Evolutionary conservation across 2,113 vertebrate genomes (phyloP).

Genomic region (Maccullochella peelii): DNA sequence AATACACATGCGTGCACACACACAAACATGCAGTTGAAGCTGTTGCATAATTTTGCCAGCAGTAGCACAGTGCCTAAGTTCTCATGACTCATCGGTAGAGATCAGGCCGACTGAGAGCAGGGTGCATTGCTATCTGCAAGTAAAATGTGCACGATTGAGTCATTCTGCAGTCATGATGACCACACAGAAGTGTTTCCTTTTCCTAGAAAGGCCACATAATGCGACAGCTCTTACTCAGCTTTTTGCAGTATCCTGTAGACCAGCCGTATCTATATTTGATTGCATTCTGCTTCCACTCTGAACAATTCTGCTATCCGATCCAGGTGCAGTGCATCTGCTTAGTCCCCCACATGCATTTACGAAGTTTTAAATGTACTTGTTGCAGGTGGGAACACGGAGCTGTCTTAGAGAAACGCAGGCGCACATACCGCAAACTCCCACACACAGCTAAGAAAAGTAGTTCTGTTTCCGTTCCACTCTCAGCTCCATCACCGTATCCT

Average conservation of each 20-base stretch:
- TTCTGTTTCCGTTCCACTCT: constrained; percentile 22
- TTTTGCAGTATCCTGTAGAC: constrained; percentile 8
- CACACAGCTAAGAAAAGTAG: constrained; percentile 23
- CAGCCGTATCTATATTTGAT: constrained; percentile 27
- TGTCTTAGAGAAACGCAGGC: neutral
- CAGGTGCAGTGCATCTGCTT: constrained; percentile 43
- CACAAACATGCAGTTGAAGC: constrained; percentile 26
- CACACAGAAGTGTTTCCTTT: constrained; percentile 37
- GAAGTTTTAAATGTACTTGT: constrained; percentile 32
- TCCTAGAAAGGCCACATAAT: constrained; percentile 46
- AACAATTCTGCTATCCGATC: neutral
- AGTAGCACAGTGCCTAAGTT: constrained; percentile 51
- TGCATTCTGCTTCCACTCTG: constrained; percentile 32
- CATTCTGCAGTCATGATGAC: constrained; percentile 29
- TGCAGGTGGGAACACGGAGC: constrained; percentile 36
- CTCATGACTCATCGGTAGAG: constrained; percentile 56
- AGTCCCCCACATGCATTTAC: constrained; percentile 8
- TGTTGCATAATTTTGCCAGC: constrained; percentile 52
- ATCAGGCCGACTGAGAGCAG: constrained; percentile 33
- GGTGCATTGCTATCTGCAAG: constrained; percentile 36
- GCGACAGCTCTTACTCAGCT: constrained; percentile 43
- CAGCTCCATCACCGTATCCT: constrained; percentile 5
- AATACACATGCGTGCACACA: constrained; percentile 2
- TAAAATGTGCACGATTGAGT: constrained; percentile 48
- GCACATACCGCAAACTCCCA: constrained; percentile 14